Conservation (phyloP, 2,797 vertebrate genomes). For the Pseudochromis fuscus region DNA sequence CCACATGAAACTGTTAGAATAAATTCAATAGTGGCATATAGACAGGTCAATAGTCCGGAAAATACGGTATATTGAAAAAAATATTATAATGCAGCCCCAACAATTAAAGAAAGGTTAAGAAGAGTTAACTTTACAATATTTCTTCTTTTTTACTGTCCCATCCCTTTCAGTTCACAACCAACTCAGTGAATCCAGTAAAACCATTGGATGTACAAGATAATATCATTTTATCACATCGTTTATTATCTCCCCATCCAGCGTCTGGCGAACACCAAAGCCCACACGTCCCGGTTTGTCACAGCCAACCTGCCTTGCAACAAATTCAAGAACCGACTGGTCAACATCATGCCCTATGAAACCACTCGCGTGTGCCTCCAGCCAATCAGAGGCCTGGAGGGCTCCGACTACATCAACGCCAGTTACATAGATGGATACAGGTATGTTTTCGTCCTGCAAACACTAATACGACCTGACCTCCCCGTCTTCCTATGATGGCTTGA, state of each 20-base stretch:
- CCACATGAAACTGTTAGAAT: too few species aligned
- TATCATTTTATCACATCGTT: not conserved
- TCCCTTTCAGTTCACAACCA: not conserved
- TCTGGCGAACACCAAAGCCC: conserved; percentile 97
- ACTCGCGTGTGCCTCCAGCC: conserved; percentile 97
- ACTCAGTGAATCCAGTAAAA: not conserved
- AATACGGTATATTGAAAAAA: not conserved
- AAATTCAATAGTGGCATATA: too few species aligned
- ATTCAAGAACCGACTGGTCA: conserved; percentile 98
- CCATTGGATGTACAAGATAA: not conserved
- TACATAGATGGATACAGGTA: conserved; percentile 97
- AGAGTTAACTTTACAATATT: not conserved
- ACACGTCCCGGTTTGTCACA: conserved; percentile 97
- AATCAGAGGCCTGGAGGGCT: conserved; percentile 96
- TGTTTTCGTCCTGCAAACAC: conserved; percentile 38
- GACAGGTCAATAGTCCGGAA: too few species aligned
- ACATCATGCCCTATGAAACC: conserved; percentile 99
- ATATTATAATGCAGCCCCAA: not conserved
- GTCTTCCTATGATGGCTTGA: conserved; percentile 59
- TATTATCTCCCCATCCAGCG: conserved; percentile 82
- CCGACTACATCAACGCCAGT: conserved; percentile 97
- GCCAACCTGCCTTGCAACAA: conserved; percentile 99
- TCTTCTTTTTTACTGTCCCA: not conserved
- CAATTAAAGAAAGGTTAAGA: not conserved
- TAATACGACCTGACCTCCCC: conserved; percentile 71